phyloP scores from a whole-genome alignment of 2,888 invertebrate species.

The Sicus ferrugineus region DNA sequence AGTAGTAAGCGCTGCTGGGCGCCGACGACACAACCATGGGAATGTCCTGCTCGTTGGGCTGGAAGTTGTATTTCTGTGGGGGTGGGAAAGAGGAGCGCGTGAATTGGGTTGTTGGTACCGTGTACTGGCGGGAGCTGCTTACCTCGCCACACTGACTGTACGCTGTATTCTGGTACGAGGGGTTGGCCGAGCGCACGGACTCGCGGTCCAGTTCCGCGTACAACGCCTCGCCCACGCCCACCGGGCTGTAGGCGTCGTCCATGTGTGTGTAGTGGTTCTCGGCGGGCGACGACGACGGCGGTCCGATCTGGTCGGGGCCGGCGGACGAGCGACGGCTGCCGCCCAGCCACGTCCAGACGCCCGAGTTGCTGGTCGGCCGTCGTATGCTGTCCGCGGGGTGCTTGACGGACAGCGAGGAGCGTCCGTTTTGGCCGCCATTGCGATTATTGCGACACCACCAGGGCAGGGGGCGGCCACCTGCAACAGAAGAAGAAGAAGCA shows the following conservation, averaged over 20 bases:
- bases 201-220: conserved; percentile 77
- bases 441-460: conserved; percentile 66
- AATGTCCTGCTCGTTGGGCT: conserved; percentile 65
- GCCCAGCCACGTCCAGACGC: conserved; percentile 64
- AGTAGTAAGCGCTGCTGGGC: conserved; percentile 79
- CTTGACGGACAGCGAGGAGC: conserved; percentile 62
- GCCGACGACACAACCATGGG: conserved; percentile 69
- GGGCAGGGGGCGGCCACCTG: conserved; percentile 62
- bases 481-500: conserved; percentile 30
- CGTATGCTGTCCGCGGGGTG: conserved; percentile 65
- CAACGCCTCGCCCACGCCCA: conserved; percentile 70
- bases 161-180: conserved; percentile 77
- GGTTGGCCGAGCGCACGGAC: conserved; percentile 66
- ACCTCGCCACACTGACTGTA: conserved; percentile 68
- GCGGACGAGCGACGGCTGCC: conserved; percentile 62
- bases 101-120: background rate
- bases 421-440: conserved; percentile 56
- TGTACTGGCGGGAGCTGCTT: conserved; percentile 37
- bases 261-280: conserved; percentile 79
- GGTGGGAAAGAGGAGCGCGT: background rate
- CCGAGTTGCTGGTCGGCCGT: conserved; percentile 63
- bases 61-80: conserved; percentile 61
- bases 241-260: conserved; percentile 71
- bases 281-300: conserved; percentile 67
- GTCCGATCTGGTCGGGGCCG: conserved; percentile 66